phyloP scores from a whole-genome alignment of 2,797 vertebrate genomes.

The Amniataba percoides region DNA sequence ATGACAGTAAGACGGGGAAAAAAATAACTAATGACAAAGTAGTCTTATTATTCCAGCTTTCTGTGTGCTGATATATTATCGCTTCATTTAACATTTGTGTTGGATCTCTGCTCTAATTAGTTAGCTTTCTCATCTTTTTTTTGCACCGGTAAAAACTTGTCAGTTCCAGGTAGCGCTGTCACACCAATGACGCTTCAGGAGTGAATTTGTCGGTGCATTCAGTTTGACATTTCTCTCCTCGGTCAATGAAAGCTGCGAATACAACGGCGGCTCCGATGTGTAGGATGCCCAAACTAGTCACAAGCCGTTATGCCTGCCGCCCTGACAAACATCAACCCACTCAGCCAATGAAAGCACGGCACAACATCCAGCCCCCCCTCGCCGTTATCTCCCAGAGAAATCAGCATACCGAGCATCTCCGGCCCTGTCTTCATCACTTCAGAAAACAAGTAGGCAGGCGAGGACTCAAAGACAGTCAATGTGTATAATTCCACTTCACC shows the following conservation, averaged over 20 bases:
- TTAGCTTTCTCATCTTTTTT: constrained; percentile 28
- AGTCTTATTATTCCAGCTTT: constrained; percentile 36
- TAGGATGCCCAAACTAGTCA: constrained; percentile 15
- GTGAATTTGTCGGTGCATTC: constrained; percentile 7
- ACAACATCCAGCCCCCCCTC: constrained; percentile 41
- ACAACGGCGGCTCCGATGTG: neutral
- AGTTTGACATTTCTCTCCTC: constrained; percentile 42
- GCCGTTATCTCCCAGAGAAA: constrained; percentile 43
- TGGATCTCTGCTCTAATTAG: constrained; percentile 64
- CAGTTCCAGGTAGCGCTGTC: constrained; percentile 47
- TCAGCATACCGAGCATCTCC: constrained; percentile 50
- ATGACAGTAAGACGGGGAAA: neutral
- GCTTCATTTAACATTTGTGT: constrained; percentile 67
- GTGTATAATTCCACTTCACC: constrained; percentile 45
- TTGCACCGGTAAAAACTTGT: constrained; percentile 24
- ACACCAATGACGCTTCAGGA: neutral
- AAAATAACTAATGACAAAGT: constrained; percentile 33
- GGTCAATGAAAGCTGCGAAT: constrained; percentile 19
- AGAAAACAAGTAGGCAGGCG: constrained; percentile 25
- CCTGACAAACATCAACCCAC: constrained; percentile 53
- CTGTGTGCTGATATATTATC: constrained; percentile 35
- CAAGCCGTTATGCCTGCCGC: neutral
- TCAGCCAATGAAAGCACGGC: constrained; percentile 54
- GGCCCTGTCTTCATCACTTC: constrained; percentile 30
- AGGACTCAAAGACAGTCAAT: constrained; percentile 17